Base-by-base conservation (phyloP, 2,888 invertebrate genomes). In the Folsomia manolachei region DNA sequence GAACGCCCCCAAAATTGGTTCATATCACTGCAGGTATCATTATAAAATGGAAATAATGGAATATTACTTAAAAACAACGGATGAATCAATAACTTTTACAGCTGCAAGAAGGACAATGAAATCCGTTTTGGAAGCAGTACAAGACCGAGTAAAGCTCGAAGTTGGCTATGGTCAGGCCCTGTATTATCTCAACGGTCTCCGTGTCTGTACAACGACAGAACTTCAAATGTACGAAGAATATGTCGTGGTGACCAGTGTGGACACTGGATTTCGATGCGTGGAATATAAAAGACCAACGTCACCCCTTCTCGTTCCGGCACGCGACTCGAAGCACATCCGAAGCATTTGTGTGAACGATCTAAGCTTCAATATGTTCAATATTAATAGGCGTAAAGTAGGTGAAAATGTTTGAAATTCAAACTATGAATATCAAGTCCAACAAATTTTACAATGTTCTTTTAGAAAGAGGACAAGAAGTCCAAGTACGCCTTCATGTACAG, bases 161-260 rank as follows among this genome's bases (percentile, higher is more conserved):
- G 67, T 73, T 1, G 74, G 74, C 14, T 76, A 76, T 69, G 71
- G 72, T n/a, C 39, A 64, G 2, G 63, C 51, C 1, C 61, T 76
- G 1, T 76, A 76, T 39, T 53, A 71, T 23, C 63, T 74, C 69
- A 70, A 74, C n/a, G 76, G 76, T 21, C 2, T 19, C 26, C 14
- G 61, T 27, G 53, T 76, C 23, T 64, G 71, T 14, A 56, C 70
- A 51, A 51, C 74, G 2, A 74, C 63, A 21, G 73, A 76, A 26
- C 66, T 76, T 19, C 64, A 73, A 65, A 74, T 73, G 73, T 71
- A 74, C 60, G 69, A 69, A n/a, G 63, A 70, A 19, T 76, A 76
- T 61, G 76, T 76, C 0, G 70, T 73, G 1, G 71, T 71, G 0
- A 69, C 76, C 1, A 76, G 73, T 60, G 23, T 73, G 18, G 73